These are phyloP conservation scores for Athalia cordata DNA, from an alignment of 2,888 invertebrate genomes.

Conservation along the genomic window DNA sequence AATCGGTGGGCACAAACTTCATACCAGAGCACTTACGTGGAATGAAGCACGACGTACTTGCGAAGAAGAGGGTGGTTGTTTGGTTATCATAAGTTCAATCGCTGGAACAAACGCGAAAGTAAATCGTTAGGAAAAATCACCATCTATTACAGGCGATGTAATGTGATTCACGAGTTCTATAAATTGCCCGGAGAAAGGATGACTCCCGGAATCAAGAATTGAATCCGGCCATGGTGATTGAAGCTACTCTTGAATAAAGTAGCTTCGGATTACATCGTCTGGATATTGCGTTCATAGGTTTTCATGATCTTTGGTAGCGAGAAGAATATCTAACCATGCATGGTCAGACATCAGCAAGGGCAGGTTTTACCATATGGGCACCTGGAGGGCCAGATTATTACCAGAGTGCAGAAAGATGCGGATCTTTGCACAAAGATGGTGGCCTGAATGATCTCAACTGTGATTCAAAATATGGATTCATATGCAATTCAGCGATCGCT, in stretches of 20 bases:
- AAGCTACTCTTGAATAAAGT: no score
- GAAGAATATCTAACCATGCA: constrained; percentile 32
- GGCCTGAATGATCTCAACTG: neutral
- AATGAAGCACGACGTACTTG: constrained; percentile 16
- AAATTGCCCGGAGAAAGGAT: no score
- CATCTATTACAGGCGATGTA: neutral
- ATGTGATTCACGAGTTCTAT: no score
- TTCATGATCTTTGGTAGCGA: constrained; percentile 15
- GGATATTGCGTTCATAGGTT: neutral
- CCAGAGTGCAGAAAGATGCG: neutral
- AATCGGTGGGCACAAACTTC: constrained; percentile 8
- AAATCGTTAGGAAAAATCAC: neutral
- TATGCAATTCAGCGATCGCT: neutral
- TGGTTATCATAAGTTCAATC: constrained; percentile 20
- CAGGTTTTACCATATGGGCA: constrained; percentile 20
- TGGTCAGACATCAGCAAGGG: neutral
- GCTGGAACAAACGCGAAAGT: neutral
- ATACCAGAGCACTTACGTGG: neutral
- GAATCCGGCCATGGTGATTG: no score
- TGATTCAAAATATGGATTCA: neutral
- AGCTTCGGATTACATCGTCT: no score
- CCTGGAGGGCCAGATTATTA: neutral
- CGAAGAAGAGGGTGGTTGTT: constrained; percentile 8
- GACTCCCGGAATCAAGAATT: no score
- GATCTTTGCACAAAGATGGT: neutral